Conservation (phyloP, 2,888 invertebrate species). For the Eubasilissa splendida region DNA sequence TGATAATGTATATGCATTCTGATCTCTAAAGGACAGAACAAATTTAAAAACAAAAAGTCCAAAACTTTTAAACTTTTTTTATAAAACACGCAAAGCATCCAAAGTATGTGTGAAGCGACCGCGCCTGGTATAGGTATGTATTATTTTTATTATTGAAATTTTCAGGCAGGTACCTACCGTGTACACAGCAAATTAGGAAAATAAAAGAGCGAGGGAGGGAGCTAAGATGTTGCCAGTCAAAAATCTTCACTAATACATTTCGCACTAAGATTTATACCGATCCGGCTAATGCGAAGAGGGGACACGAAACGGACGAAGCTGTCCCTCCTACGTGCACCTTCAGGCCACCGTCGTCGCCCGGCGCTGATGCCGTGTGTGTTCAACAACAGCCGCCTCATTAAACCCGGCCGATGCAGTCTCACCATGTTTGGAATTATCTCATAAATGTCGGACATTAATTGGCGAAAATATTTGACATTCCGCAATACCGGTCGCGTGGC, state of each 20-base stretch:
- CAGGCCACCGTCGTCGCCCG: conserved; percentile 7
- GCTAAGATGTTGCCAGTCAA: too few relatives aligned
- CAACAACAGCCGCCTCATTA: conserved; percentile 19
- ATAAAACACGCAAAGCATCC: too few relatives aligned
- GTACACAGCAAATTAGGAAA: too few relatives aligned
- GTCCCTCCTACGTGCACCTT: conserved; percentile 21
- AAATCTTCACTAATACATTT: not conserved
- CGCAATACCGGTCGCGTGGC: not conserved
- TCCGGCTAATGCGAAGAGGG: conserved; percentile 1
- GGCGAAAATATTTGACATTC: conserved; percentile 30
- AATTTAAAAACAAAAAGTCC: too few relatives aligned
- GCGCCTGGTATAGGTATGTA: too few relatives aligned
- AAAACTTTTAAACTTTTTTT: too few relatives aligned
- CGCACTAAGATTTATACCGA: not conserved
- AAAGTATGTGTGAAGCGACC: too few relatives aligned
- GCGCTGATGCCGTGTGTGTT: conserved; percentile 1
- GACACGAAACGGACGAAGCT: conserved; percentile 17
- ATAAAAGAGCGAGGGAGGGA: too few relatives aligned
- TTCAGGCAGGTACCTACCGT: too few relatives aligned
- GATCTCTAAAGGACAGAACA: too few relatives aligned
- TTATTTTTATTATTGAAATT: too few relatives aligned
- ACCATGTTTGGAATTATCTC: conserved; percentile 20
- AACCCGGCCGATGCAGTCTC: conserved; percentile 1
- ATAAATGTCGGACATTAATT: conserved; percentile 21
- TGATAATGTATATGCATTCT: too few relatives aligned